Evolutionary conservation across 2,888 invertebrate genomes (phyloP).

Genomic region (Autographa gamma): DNA sequence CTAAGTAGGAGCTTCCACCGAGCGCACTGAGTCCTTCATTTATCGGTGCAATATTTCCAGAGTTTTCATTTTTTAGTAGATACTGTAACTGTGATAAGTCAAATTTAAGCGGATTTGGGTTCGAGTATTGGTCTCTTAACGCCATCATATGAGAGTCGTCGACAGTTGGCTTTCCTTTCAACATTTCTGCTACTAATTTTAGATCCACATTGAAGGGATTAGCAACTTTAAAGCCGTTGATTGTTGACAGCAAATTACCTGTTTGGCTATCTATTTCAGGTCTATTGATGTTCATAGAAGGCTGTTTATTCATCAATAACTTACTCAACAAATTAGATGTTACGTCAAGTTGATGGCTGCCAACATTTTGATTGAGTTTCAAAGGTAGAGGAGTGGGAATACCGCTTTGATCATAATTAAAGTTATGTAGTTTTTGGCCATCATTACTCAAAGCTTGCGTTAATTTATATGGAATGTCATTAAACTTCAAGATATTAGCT

Average conservation of each 20-base stretch:
- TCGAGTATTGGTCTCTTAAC: constrained; percentile 75
- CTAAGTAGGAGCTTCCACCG: constrained; percentile 74
- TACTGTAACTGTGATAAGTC: constrained; percentile 81
- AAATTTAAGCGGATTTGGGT: constrained; percentile 74
- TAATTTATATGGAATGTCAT: constrained; percentile 80
- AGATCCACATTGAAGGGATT: constrained; percentile 87
- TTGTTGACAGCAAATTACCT: constrained; percentile 75
- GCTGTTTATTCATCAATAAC: constrained; percentile 75
- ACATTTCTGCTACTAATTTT: constrained; percentile 83
- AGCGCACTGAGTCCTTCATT: constrained; percentile 71
- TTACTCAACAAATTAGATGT: constrained; percentile 77
- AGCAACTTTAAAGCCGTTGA: constrained; percentile 86
- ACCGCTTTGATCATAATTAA: constrained; percentile 74
- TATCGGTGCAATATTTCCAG: constrained; percentile 64
- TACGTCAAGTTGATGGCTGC: constrained; percentile 82
- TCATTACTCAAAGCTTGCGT: constrained; percentile 75
- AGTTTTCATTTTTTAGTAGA: constrained; percentile 79
- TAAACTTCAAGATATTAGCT: constrained; percentile 77
- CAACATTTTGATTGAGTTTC: constrained; percentile 83
- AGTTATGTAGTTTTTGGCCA: constrained; percentile 70
- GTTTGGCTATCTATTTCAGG: constrained; percentile 77
- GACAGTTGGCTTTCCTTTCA: constrained; percentile 79
- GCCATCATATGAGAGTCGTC: constrained; percentile 77
- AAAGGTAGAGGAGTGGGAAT: constrained; percentile 78
- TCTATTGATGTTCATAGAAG: constrained; percentile 66